Evolutionary conservation across 2,888 invertebrate species (phyloP), one percentile per base, ranked within the genome.

Genomic region (Chironomus tentans): DNA sequence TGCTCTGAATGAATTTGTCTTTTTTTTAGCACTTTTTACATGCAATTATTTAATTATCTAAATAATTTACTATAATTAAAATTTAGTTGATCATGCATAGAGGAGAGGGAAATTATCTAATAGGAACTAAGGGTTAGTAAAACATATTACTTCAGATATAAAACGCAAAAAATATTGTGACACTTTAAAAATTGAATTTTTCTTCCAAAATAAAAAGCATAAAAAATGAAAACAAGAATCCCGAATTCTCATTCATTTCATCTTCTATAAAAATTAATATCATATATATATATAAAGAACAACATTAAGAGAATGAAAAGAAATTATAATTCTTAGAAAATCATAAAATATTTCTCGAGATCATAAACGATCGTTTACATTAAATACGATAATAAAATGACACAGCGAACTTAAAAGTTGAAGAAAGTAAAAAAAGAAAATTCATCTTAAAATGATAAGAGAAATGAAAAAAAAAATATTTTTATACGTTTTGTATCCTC

Each of bases 401-500:
- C 74, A 68, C 61, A 77, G 78, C 76, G 76, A 77, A 76, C 77
- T 76, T 72, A 70, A 73, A 75, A 65, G 38, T 70, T 79, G 78
- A 79, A 56, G 56, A 77, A 77, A 77, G 62, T 72, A 77, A 77
- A 76, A 78, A 76, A 79, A 22, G 6, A 62, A 46, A 48, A 71
- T 48, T 38, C 18, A 62, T 15, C n/a, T 15, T 56, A 56, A 56
- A 18, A 56, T 38, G 38, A 56, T 15, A 56, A 50, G 15, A 46
- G 28, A 22, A 47, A 73, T 22, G 13, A 77, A 71, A 77, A 77
- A 18, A 77, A 71, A 77, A 77, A 46, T 68, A 47, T 77, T 74
- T 76, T 72, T 70, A 70, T 70, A 74, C 70, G 68, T 76, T 77
- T 78, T 78, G 73, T 77, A 78, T 78, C 77, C 73, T 76, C 77